Conservation (phyloP, 2,797 vertebrate genomes). For the Crocidura indochinensis region DNA sequence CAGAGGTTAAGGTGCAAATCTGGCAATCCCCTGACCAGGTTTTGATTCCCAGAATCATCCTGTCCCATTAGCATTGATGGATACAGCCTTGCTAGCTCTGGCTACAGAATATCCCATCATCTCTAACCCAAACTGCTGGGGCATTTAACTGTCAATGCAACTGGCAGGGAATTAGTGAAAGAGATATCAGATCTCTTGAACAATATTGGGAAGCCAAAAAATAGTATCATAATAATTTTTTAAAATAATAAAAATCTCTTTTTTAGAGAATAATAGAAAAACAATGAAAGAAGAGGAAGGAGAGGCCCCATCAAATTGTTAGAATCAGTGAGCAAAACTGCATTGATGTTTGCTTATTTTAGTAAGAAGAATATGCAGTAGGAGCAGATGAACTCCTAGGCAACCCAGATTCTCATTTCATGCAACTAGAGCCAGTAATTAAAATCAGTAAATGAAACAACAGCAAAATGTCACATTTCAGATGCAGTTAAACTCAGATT, state of each 20-base stretch:
- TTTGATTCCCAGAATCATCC: too few species aligned
- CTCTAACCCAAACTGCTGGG: too few species aligned
- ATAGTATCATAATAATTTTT: too few species aligned
- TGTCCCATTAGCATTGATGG: too few species aligned
- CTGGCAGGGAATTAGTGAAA: too few species aligned
- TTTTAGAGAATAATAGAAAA: slow-evolving; percentile 14
- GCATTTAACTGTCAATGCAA: too few species aligned
- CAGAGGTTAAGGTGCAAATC: too few species aligned
- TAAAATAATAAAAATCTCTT: not conserved
- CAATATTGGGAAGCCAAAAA: too few species aligned
- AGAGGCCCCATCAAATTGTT: slow-evolving; percentile 61
- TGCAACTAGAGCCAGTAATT: slow-evolving; percentile 80
- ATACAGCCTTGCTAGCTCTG: too few species aligned
- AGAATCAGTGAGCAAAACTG: slow-evolving; percentile 55
- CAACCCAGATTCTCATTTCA: slow-evolving; percentile 82
- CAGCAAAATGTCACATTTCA: slow-evolving; percentile 80
- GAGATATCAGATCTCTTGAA: too few species aligned
- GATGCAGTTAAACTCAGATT: slow-evolving; percentile 15
- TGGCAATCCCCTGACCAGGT: too few species aligned
- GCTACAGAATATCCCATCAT: too few species aligned
- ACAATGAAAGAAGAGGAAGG: not conserved
- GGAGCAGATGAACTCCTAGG: slow-evolving; percentile 83
- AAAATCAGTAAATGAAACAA: slow-evolving; percentile 81
- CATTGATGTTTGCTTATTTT: slow-evolving; percentile 54
- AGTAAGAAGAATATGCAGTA: slow-evolving; percentile 67